Base-by-base conservation (phyloP, 2,113 vertebrate species). In the Lophotis ruficrista region DNA sequence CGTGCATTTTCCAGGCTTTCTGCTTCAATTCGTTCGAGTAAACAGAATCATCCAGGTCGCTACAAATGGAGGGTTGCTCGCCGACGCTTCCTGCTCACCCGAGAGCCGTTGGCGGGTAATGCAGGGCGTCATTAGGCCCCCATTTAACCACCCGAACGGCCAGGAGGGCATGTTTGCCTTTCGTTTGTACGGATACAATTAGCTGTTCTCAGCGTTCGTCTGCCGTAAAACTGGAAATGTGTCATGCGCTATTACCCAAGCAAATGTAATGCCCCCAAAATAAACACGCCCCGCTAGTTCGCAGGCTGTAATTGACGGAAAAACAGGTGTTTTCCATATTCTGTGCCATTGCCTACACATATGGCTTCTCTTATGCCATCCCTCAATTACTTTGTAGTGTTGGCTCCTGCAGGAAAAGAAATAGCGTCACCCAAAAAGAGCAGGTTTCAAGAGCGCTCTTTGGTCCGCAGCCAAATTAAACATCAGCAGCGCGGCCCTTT, bases 301-400 rank as follows among this genome's bases (percentile, higher is more conserved):
- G n/a, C 88, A 70, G 95, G 93, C 94, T 95, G 97, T 97, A 97
- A 97, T 93, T 73, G 96, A 96, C 51, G 92, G 95, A 93, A 98
- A 97, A 98, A 96, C 97, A 98, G 98, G 97, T 98, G 98, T 98
- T 98, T 92, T 92, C 85, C 96, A 93, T 97, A 94, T 96, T 95
- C 75, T 56, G 15, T 87, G 83, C 94, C 96, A 98, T 95, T 98
- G 93, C 94, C 90, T 97, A 97, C 94, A 97, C 97, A 97, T 97
- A 95, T 92, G 95, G 91, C 79, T 93, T 92, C 92, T 96, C 89
- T 94, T 77, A 86, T 90, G 64, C 95, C 12, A 13, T 83, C 85
- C 93, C 76, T 83, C 96, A 92, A 92, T 79, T 87, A 84, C 83
- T 89, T 56, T 7, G 57, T 56, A 90, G 76, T 47, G 77, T 78